Evolutionary conservation across 2,113 vertebrate species (phyloP).

Genomic region (Malurus cyaneus): DNA sequence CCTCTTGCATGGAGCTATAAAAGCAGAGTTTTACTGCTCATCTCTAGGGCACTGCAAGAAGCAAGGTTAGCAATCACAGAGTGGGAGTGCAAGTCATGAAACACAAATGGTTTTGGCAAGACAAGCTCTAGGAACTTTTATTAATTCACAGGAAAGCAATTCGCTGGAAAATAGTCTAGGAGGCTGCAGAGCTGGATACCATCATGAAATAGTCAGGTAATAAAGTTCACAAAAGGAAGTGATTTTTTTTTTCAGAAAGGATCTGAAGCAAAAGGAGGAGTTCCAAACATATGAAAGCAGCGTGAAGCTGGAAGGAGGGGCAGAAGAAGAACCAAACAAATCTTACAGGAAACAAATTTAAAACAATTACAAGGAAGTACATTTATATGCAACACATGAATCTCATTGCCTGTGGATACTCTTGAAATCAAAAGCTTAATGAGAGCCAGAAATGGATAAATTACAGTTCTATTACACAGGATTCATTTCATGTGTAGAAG

Average conservation of each 20-base stretch:
- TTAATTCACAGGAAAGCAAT: not conserved
- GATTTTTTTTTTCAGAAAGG: not conserved
- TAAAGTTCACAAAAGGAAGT: not conserved
- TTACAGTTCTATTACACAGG: not conserved
- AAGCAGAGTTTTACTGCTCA: not conserved
- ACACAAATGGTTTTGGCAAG: not conserved
- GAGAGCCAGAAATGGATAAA: slow-evolving; percentile 9
- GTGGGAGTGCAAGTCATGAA: not conserved
- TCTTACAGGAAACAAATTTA: not conserved
- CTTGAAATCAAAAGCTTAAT: slow-evolving; percentile 21
- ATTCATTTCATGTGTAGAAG: not conserved
- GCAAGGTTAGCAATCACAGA: not conserved
- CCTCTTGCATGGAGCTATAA: not conserved
- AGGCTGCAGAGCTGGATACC: not conserved
- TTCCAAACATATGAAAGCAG: slow-evolving; percentile 1
- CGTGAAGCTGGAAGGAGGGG: not conserved
- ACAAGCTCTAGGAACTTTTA: not conserved
- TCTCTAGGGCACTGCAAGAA: not conserved
- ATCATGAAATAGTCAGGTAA: not conserved
- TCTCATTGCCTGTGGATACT: slow-evolving; percentile 2
- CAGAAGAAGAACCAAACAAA: not conserved
- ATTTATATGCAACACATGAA: slow-evolving; percentile 20
- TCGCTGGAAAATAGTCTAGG: not conserved
- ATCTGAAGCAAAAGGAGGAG: slow-evolving; percentile 2
- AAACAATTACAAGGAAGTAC: slow-evolving; percentile 4